Base-by-base conservation (phyloP, 2,888 invertebrate genomes). In the Diarsia mendica region DNA sequence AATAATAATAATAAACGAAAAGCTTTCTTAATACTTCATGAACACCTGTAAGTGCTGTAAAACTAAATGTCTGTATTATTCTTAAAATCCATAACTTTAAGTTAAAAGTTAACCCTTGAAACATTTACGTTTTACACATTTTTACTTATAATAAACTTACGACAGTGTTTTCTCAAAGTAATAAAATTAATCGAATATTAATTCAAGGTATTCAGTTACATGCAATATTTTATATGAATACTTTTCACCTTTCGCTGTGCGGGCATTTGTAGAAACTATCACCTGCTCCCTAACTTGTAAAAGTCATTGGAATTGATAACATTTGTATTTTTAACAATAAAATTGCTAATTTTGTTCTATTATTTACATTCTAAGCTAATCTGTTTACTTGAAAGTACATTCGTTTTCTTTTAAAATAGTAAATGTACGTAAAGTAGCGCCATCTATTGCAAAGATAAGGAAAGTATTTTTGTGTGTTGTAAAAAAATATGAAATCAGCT, bases 161-260 rank as follows among this genome's bases (percentile, higher is more conserved):
- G 61, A 72, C 28, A 61, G 10, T 63, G 39, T 83, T 83, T 64
- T 63, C 55, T 64, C 67, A 53, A 65, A 66, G 53, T 63, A 72
- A 60, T 72, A 67, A 72, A 82, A 85, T 70, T 72, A 76, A 85
- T 70, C 69, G 77, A 8, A 58, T 64, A 85, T 82, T 82, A 77
- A 82, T 85, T 70, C 85, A 65, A 75, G 75, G 67, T 65, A 84
- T 81, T 80, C 58, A 33, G 67, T 67, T 70, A 69, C 70, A 67
- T 18, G 65, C 49, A 33, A 67, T 76, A 65, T 65, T 70, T 81
- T 67, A 67, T 73, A 58, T 28, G 55, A 64, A 68, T 61, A 68
- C 58, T 66, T 83, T 83, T 85, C 82, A 82, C 85, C 83, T 83
- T 83, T 82, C 85, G 85, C 77, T 67, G 13, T 51, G 51, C 33